phyloP scores from a whole-genome alignment of 1,140 invertebrate genomes.

The Centruroides sculpturatus region DNA sequence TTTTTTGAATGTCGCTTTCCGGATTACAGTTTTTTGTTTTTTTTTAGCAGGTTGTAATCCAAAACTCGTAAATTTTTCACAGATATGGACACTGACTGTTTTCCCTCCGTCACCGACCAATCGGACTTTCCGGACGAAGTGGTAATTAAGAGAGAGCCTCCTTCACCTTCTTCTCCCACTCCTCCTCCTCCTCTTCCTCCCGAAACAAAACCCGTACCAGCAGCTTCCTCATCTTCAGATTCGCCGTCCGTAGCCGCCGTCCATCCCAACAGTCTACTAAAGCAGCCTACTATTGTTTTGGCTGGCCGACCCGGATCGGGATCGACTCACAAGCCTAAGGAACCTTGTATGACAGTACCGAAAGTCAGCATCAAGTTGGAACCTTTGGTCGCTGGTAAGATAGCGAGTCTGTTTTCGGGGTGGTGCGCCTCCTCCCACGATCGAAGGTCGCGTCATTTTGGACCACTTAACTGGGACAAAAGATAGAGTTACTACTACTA shows the following conservation, averaged over 20 bases:
- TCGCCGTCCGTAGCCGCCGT: neutral
- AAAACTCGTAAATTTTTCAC: conserved; percentile 2
- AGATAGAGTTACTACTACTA: no score
- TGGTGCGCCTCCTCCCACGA: no score
- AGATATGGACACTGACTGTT: conserved; percentile 75
- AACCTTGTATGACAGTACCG: conserved; percentile 26
- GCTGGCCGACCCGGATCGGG: conserved; percentile 22
- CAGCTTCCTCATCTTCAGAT: conserved; percentile 26
- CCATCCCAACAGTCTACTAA: conserved; percentile 35
- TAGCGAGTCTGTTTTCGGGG: no score
- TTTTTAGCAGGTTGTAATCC: conserved; percentile 17
- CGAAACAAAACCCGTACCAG: conserved; percentile 33
- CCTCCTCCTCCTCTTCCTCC: conserved; percentile 31
- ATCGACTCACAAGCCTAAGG: neutral
- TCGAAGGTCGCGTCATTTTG: no score
- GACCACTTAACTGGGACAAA: no score
- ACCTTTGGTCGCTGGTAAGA: conserved; percentile 12
- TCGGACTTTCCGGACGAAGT: conserved; percentile 7
- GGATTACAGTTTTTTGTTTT: neutral
- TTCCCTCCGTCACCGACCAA: conserved; percentile 43
- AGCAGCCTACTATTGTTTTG: conserved; percentile 35
- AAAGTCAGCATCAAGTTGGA: conserved; percentile 39
- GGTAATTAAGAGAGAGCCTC: conserved; percentile 31
- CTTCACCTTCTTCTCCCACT: conserved; percentile 22
- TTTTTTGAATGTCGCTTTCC: neutral